phyloP scores from a whole-genome alignment of 2,888 invertebrate species.

The Yponomeuta plumbellus region DNA sequence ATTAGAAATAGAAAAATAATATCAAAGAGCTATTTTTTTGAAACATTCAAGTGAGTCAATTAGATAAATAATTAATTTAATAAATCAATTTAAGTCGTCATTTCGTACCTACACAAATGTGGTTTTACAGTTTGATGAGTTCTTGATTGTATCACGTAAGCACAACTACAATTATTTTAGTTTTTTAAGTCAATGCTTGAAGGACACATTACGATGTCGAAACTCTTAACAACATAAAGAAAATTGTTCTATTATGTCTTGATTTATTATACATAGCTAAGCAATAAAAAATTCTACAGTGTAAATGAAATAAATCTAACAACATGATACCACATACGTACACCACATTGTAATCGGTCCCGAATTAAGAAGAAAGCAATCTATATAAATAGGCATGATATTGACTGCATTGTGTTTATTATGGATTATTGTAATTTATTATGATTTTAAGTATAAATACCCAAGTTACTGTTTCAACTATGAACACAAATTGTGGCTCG shows the following conservation, averaged over 20 bases:
- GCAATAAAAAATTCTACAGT: slow-evolving; percentile 48
- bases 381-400: slow-evolving; percentile 39
- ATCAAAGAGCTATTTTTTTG: slow-evolving; percentile 71
- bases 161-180: slow-evolving; percentile 30
- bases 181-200: background rate
- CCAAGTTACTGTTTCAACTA: slow-evolving; percentile 61
- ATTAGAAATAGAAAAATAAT: slow-evolving; percentile 77
- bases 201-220: slow-evolving; percentile 22
- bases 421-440: slow-evolving; percentile 60
- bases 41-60: slow-evolving; percentile 62
- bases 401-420: slow-evolving; percentile 47
- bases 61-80: slow-evolving; percentile 22
- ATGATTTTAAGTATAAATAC: slow-evolving; percentile 54
- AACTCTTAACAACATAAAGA: slow-evolving; percentile 41
- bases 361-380: slow-evolving; percentile 41
- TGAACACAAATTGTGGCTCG: slow-evolving; percentile 74
- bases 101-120: background rate
- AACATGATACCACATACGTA: slow-evolving; percentile 54
- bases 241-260: slow-evolving; percentile 59
- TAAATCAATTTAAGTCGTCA: background rate
- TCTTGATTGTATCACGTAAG: slow-evolving; percentile 32
- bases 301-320: slow-evolving; percentile 45
- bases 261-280: slow-evolving; percentile 39
- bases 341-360: slow-evolving; percentile 52
- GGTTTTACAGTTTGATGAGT: slow-evolving; percentile 20